Base-by-base conservation (phyloP, 2,113 vertebrate species). In the Lutjanus erythropterus region DNA sequence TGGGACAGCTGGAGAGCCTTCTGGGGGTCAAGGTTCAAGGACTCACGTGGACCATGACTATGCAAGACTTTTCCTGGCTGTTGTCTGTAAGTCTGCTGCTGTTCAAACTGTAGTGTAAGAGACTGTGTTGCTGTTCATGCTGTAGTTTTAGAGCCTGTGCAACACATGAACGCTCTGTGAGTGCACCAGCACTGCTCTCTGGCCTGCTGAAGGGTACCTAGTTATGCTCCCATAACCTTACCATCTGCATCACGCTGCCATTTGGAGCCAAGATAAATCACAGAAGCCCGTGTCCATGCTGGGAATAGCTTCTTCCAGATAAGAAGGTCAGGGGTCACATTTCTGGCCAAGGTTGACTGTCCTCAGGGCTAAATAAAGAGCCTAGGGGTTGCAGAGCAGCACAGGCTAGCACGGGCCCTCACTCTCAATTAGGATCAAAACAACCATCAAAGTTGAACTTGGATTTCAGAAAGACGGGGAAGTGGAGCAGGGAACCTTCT, bases 321-420 rank as follows among this genome's bases (percentile, higher is more conserved):
- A 92, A 91, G 87, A 90, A 92, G 93, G 94, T 93, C 90, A 91
- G 44, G 80, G 94, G 93, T 93, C 79, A 86, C 94, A 94, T 94
- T 94, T 92, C 90, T 93, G 93, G 78, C 90, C 91, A 94, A 94
- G 92, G 91, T 90, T 90, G 91, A 88, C 84, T 79, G 86, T 92
- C 81, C 91, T 88, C 78, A 1, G 86, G 91, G 92, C 94, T 95
- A 95, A 94, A 95, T 93, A 93, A 94, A 92, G 93, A 94, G 81
- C 86, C 84, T 86, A 83, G 85, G 80, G 87, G 87, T 92, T 88
- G 83, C 85, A 81, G 86, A 86, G 86, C 81, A 37, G 75, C 89
- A 66, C 71, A 55, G 74, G 65, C 84, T 33, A 65, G 73, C 67
- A 31, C 83, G 84, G 82, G 68, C 85, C 60, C 83, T 91, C 86